Evolutionary conservation across 2,113 vertebrate genomes (phyloP).

Genomic region (Coturnix japonica): DNA sequence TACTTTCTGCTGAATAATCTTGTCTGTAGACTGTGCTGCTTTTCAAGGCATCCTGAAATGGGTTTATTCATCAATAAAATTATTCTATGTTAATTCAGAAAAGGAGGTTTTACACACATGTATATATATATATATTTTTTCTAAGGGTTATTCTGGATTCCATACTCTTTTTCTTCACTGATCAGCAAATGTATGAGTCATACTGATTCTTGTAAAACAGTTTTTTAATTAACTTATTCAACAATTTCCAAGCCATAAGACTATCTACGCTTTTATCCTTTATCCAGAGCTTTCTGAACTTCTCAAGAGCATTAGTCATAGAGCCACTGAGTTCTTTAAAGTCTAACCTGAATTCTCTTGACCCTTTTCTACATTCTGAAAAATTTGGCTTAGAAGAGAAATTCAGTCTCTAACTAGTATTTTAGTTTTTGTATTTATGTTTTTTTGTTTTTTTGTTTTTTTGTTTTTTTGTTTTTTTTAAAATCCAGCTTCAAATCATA

Average conservation of each 20-base stretch:
- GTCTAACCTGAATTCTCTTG: not conserved
- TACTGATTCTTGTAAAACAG: not conserved
- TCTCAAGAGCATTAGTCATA: conserved; percentile 27
- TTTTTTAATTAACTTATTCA: not conserved
- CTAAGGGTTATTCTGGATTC: not conserved
- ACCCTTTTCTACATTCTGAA: conserved; percentile 44
- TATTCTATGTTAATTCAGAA: not conserved
- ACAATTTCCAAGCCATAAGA: not conserved
- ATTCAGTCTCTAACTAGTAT: not conserved
- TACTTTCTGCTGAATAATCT: not conserved
- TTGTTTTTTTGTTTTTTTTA: no score
- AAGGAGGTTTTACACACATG: not conserved
- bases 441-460: not conserved
- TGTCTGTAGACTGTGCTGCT: not conserved
- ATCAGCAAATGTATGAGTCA: not conserved
- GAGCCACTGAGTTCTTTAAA: conserved; percentile 2
- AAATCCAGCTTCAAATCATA: not conserved
- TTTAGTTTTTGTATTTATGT: not conserved
- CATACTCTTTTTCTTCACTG: not conserved
- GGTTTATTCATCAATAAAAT: not conserved
- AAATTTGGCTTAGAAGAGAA: conserved; percentile 23
- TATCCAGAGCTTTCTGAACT: conserved; percentile 37
- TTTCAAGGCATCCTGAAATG: not conserved
- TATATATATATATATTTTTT: not conserved
- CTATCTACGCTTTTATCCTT: not conserved